These are phyloP conservation scores for Trissolcus japonicus DNA, from an alignment of 2,888 invertebrate genomes.

Conservation along the genomic window DNA sequence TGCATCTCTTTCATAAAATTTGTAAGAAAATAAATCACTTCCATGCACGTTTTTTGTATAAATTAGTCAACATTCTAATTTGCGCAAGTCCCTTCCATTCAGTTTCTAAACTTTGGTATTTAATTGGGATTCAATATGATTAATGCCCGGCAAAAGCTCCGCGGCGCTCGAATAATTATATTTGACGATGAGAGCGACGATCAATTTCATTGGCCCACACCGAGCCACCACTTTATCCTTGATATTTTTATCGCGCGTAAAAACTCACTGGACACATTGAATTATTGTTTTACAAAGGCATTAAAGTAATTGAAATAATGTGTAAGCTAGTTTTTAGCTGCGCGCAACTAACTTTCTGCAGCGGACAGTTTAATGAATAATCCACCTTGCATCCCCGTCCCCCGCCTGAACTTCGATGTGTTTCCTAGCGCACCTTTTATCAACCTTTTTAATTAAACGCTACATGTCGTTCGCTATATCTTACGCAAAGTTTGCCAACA, in stretches of 20 bases:
- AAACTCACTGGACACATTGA: conserved; percentile 17
- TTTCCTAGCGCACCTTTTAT: conserved; percentile 6
- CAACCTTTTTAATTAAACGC: conserved; percentile 32
- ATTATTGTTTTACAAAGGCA: conserved; percentile 35
- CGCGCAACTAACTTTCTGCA: conserved; percentile 15
- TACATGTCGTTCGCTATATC: conserved; percentile 10
- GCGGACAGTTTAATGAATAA: conserved; percentile 32
- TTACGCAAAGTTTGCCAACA: conserved; percentile 32
- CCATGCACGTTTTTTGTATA: conserved; percentile 1
- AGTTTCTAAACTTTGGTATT: conserved; percentile 18
- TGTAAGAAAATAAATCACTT: conserved; percentile 9
- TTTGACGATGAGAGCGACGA: conserved; percentile 29
- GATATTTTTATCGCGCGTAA: conserved; percentile 27
- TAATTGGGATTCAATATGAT: conserved; percentile 48
- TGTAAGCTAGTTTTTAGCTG: conserved; percentile 23
- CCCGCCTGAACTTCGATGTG: conserved; percentile 12
- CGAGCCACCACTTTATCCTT: conserved; percentile 18
- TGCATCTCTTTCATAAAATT: conserved; percentile 35
- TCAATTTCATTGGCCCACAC: conserved; percentile 22
- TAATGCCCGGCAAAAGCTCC: conserved; percentile 37
- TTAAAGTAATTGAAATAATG: conserved; percentile 42
- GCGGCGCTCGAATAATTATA: conserved; percentile 40
- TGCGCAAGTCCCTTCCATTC: not conserved
- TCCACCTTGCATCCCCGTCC: conserved; percentile 1
- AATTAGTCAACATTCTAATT: conserved; percentile 12